phyloP scores from a whole-genome alignment of 2,113 vertebrate species.

The Chloebia gouldiae region DNA sequence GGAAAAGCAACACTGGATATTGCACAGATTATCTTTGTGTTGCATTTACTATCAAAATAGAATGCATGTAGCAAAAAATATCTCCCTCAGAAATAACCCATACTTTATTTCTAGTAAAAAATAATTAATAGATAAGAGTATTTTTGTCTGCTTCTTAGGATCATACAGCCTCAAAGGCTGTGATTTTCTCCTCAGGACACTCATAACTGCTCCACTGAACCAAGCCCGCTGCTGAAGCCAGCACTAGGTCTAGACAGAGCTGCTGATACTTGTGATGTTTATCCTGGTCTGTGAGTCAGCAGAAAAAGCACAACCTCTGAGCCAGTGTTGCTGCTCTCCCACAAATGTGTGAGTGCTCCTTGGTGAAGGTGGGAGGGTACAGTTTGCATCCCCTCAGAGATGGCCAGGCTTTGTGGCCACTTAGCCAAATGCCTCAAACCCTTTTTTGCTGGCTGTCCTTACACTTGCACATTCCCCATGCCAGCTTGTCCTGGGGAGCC shows the following conservation, averaged over 20 bases:
- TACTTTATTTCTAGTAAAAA: neutral
- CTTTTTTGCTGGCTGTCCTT: neutral
- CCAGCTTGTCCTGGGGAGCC: neutral
- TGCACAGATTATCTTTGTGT: neutral
- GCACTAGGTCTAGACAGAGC: neutral
- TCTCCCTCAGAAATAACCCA: neutral
- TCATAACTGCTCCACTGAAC: neutral
- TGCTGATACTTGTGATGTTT: rapidly evolving
- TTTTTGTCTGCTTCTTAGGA: neutral
- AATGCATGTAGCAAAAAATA: neutral
- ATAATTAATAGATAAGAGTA: neutral
- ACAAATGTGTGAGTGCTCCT: neutral
- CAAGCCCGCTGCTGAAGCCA: neutral
- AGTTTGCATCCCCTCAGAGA: rapidly evolving
- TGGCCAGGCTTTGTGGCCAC: rapidly evolving
- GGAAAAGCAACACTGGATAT: neutral
- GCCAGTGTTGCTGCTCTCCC: neutral
- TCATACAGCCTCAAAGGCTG: neutral
- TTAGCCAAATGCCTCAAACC: neutral
- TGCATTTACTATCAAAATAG: neutral
- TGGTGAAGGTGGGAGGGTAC: neutral
- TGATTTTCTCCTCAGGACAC: neutral
- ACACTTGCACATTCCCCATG: too few species aligned
- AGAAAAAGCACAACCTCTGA: neutral
- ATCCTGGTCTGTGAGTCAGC: neutral